These are phyloP conservation scores for Temnothorax ravouxi DNA, from an alignment of 2,888 invertebrate genomes.

Conservation along the genomic window DNA sequence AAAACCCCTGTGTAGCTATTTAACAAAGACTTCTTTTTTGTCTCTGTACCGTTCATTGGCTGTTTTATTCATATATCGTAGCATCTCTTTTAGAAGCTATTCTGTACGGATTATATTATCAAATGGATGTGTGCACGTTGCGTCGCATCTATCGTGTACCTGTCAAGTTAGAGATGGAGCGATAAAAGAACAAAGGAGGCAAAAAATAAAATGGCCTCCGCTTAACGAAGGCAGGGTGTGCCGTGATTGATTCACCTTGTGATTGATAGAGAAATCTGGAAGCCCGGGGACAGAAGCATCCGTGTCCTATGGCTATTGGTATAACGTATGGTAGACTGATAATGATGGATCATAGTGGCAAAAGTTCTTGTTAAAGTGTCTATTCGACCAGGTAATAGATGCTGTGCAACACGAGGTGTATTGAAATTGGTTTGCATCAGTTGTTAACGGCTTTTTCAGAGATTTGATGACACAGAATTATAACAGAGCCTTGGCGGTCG, in stretches of 20 bases:
- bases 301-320: constrained; percentile 76
- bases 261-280: constrained; percentile 76
- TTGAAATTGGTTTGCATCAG: constrained; percentile 15
- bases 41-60: neutral
- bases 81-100: constrained; percentile 15
- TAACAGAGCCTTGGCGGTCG: neutral
- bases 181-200: constrained; percentile 48
- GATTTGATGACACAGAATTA: neutral
- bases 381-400: constrained; percentile 39
- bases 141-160: constrained; percentile 47
- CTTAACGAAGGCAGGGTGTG: constrained; percentile 43
- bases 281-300: constrained; percentile 82
- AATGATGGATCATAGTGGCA: constrained; percentile 73
- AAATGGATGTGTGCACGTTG: constrained; percentile 16
- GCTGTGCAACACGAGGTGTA: constrained; percentile 30
- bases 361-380: constrained; percentile 69
- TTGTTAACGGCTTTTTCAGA: neutral
- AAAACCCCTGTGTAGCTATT: constrained; percentile 13
- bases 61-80: constrained; percentile 15
- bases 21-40: constrained; percentile 27
- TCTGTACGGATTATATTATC: constrained; percentile 34
- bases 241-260: constrained; percentile 68
- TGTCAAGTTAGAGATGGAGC: constrained; percentile 46
- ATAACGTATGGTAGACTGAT: constrained; percentile 72
- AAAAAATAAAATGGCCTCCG: constrained; percentile 55